Conservation (phyloP, 30 jellyfish, hydroid and myxozoan genomes). For the Cassiopea andromeda region DNA sequence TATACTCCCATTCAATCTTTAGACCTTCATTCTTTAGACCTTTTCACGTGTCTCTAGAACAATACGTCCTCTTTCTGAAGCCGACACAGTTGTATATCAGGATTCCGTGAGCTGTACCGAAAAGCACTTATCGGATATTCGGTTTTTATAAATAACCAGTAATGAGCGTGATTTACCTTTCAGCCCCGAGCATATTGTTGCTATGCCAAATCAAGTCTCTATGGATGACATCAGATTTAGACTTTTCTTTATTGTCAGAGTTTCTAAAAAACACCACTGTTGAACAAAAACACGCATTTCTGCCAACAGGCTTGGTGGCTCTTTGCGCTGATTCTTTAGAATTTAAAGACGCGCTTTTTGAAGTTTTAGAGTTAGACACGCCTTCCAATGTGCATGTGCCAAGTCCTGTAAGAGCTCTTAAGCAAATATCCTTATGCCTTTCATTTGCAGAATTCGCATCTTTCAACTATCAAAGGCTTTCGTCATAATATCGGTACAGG, state of each 20-base stretch:
- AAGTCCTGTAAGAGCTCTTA: background rate
- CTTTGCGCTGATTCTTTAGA: background rate
- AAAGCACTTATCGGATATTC: too few species aligned
- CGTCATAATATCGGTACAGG: constrained; percentile 37
- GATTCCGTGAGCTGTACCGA: too few species aligned
- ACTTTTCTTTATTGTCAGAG: background rate
- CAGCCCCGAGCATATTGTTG: too few species aligned
- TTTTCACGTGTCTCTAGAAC: too few species aligned
- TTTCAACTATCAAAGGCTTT: constrained; percentile 36
- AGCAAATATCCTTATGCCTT: constrained; percentile 42
- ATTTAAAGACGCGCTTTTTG: constrained; percentile 1
- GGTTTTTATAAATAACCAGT: too few species aligned
- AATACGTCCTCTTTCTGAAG: too few species aligned
- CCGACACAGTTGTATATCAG: too few species aligned
- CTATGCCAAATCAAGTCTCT: too few species aligned
- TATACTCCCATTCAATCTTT: too few species aligned
- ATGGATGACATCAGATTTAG: too few species aligned
- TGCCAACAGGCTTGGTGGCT: background rate
- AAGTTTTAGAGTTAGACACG: constrained; percentile 33
- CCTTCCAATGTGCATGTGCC: constrained; percentile 42
- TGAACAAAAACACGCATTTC: constrained; percentile 24
- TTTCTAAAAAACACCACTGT: background rate
- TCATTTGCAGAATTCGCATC: constrained; percentile 32
- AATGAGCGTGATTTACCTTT: too few species aligned
- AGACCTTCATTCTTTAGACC: too few species aligned